Evolutionary conservation across 2,888 invertebrate genomes (phyloP), one percentile per base, ranked within the genome.

Genomic region (Pachymerium ferrugineum): DNA sequence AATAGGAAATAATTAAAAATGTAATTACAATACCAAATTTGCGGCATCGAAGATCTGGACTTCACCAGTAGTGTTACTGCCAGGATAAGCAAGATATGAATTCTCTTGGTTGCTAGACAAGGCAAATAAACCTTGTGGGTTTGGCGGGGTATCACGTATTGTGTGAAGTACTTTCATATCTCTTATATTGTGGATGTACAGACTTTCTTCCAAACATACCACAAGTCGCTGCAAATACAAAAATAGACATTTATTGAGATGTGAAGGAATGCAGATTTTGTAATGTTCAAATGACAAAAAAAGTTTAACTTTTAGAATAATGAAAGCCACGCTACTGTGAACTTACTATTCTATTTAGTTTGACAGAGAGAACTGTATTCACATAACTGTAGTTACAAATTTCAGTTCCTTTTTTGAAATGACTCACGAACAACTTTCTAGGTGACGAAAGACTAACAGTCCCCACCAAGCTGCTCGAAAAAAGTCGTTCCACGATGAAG

Each of bases 81-180:
- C 97, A 71, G 98, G 98, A 86, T 98, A 99, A 31, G 98, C 98
- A 79, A 99, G 87, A 85, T 90, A 94, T 84, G 94, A 95, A 85
- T 91, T 91, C 77, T 97, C 96, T 78, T 90, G 92, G 84, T 90
- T 89, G 73, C 90, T 89, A 76, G 95, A 93, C 73, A 97, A 87
- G 75, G 95, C 94, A 85, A 94, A 94, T 77, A 97, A 86, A 22
- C 99, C 99, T 80, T 88, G 87, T 74, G 92, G 90, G 86, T 99
- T 99, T 76, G 93, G 91, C 76, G 99, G 98, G 76, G 98, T 98
- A 84, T 99, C 98, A 79, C 96, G 89, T 82, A 99, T 98, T 75
- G 96, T 97, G 85, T 99, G 98, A 81, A 98, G 87, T 78, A 97
- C 93, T 85, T 94, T 95, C 97, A 97, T 97, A 83, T 97, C 96